Conservation (phyloP, 2,797 vertebrate species). For the Hyperoplus immaculatus region DNA sequence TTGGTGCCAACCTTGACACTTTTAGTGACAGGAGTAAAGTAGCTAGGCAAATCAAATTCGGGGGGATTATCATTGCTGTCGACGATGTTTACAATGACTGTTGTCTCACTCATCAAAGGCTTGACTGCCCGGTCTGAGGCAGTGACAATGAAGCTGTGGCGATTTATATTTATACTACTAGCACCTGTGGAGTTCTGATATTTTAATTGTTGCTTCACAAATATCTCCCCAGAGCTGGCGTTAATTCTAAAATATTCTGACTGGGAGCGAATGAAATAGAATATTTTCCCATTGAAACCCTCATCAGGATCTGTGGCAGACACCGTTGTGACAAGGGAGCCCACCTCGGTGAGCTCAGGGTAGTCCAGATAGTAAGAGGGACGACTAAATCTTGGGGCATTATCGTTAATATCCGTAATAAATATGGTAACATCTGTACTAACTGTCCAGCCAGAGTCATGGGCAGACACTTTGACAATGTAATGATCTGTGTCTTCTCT, state of each 20-base stretch:
- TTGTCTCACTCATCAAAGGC: conserved; percentile 94
- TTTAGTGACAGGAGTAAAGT: conserved; percentile 97
- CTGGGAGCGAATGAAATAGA: conserved; percentile 97
- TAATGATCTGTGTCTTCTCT: conserved; percentile 95
- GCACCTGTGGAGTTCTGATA: conserved; percentile 92
- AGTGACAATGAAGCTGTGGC: conserved; percentile 97
- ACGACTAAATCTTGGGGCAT: conserved; percentile 92
- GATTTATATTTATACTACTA: conserved; percentile 92
- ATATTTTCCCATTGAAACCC: conserved; percentile 93
- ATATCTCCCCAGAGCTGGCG: conserved; percentile 93
- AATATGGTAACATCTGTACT: conserved; percentile 98
- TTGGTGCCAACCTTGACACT: conserved; percentile 93
- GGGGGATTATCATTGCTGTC: conserved; percentile 97
- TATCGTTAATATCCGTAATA: conserved; percentile 95
- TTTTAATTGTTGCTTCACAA: conserved; percentile 93
- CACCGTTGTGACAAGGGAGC: conserved; percentile 91
- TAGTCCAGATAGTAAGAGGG: conserved; percentile 97
- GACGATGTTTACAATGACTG: conserved; percentile 94
- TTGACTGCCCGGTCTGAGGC: conserved; percentile 94
- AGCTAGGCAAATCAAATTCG: conserved; percentile 85
- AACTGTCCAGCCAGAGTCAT: conserved; percentile 98
- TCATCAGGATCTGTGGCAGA: conserved; percentile 94
- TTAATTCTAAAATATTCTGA: conserved; percentile 97
- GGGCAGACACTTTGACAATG: conserved; percentile 93
- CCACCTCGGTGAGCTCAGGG: conserved; percentile 92